Evolutionary conservation across 2,797 vertebrate species (phyloP), one percentile per base, ranked within the genome.

Genomic region (Gallinago solitaria): DNA sequence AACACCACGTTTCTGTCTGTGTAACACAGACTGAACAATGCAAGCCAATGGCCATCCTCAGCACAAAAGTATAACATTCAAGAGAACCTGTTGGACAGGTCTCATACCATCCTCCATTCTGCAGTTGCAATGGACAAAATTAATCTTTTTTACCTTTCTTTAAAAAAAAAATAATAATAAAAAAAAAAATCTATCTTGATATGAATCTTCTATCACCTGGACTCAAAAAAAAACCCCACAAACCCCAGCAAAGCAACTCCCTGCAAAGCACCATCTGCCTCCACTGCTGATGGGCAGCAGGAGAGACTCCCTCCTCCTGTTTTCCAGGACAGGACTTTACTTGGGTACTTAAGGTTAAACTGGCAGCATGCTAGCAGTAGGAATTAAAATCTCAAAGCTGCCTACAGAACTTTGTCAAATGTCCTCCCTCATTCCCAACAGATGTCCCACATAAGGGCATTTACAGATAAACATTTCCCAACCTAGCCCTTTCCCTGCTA

Each of bases 381-480:
- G 65, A 93, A 87, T 33, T 57, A 79, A 94, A 67, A 89, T 51
- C 65, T 83, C 68, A 87, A 89, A 83, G 60, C 64, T 80, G 53
- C 75, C 78, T 92, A 45, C 32, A 45, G 68, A 82, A 64, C 48
- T 80, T 59, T 59, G 37, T 60, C 60, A 81, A 5, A 2, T 10
- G 8, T 13, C 23, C 87, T 70, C 21, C 65, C 53, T 78, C 50
- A 43, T 48, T 80, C 37, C 61, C 79, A 81, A 47, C 18, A 85
- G 74, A 65, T 4, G 11, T 33, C 60, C 92, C 6, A 5, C 16
- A 32, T 11, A 76, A 75, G 17, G 50, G 63, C 24, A 67, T 64
- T 75, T 39, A 89, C 32, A 87, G n/a, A 71, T 19, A 83, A 83
- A 60, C 25, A 21, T 33, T 69, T 83, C 41, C 64, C 76, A 89